A percentile compares a stretch with the other conserved stretches of the same genome.
These are phyloP conservation scores for Nomada ruficornis DNA, from an alignment of 2,888 invertebrate species.

Conservation along the genomic window DNA sequence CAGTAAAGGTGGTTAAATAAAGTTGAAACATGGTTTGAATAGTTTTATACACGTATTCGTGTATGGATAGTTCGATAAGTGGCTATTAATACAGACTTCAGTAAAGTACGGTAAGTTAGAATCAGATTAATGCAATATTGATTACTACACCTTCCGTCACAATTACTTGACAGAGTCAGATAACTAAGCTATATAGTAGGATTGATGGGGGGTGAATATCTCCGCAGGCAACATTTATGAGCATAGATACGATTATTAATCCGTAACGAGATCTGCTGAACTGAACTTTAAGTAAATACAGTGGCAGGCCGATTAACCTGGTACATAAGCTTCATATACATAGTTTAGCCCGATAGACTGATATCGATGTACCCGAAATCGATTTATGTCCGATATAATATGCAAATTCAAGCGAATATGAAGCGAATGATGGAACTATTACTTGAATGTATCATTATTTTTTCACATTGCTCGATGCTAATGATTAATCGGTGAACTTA, in stretches of 20 bases:
- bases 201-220: constrained; percentile 24
- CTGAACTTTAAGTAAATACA: constrained; percentile 10
- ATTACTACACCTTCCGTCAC: constrained; percentile 7
- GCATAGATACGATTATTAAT: constrained; percentile 17
- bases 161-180: constrained; percentile 35
- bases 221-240: constrained; percentile 18
- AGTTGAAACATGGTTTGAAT: too few relatives aligned
- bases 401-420: too few relatives aligned
- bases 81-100: neutral
- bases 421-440: too few relatives aligned
- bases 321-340: neutral
- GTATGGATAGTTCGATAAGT: neutral
- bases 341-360: neutral
- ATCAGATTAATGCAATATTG: constrained; percentile 13
- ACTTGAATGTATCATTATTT: too few relatives aligned
- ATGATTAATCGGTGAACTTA: too few relatives aligned
- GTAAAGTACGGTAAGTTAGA: neutral
- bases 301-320: neutral
- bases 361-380: neutral
- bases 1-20: too few relatives aligned
- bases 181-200: constrained; percentile 17
- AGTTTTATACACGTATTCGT: neutral
- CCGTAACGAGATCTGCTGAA: constrained; percentile 11
- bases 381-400: neutral
- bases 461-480: too few relatives aligned